Base-by-base conservation (phyloP, 2,888 invertebrate genomes). In the Notodonta ziczac region DNA sequence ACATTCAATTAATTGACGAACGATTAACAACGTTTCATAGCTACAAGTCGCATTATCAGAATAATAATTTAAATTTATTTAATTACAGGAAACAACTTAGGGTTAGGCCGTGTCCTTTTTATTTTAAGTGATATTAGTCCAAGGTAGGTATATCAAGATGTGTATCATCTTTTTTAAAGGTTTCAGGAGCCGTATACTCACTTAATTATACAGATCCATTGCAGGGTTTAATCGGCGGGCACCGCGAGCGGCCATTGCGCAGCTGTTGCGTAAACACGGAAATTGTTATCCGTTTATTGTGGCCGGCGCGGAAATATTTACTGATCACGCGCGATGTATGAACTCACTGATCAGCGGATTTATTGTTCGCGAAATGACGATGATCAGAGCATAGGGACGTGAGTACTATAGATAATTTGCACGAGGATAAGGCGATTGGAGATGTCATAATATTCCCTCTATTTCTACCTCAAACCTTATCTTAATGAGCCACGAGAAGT, bases 281-380 rank as follows among this genome's bases (percentile, higher is more conserved):
- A 50, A 50, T 50, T 50, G 16, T 16, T 50, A 9, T 12, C 16
- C 50, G 50, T 50, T 50, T 50, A 50, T 50, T 50, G 50, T 50
- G 46, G 46, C n/a, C 46, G 46, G 46, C n/a, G 14, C 50, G 16
- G 50, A 16, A 50, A 50, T 16, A 50, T 50, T 50, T 16, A 50
- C 50, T 50, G 46, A 46, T 46, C n/a, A 46, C 46, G 46, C 46
- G 46, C 5, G 46, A n/a, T n/a, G 1, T n/a, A 46, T 46, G n/a
- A 46, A 46, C 46, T 46, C n/a, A n/a, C 46, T 46, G 46, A 46
- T 46, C 46, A 46, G 13, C n/a, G 13, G 46, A 46, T 46, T 46
- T n/a, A 46, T 46, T 46, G 46, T 46, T 46, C 46, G 46, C 46
- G 6, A n/a, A n/a, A 46, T 46, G 46, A 46, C n/a, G 46, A 46